These are phyloP conservation scores for Macropodus opercularis DNA, from an alignment of 2,797 vertebrate species.

Conservation along the genomic window DNA sequence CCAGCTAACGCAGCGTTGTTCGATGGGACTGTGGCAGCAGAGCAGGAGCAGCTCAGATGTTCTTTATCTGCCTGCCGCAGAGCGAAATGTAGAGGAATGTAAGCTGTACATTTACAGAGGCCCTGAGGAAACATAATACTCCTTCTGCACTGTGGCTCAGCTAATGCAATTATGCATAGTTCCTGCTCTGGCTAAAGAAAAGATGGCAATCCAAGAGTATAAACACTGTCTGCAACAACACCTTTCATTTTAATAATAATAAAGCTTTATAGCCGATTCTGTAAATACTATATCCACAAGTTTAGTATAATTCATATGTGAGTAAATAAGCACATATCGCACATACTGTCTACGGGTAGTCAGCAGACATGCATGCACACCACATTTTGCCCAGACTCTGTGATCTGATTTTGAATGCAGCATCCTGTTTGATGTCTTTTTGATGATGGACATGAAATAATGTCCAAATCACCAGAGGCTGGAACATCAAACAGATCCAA, in stretches of 20 bases:
- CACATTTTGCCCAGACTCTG: conserved; percentile 36
- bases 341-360: conserved; percentile 6
- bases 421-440: conserved; percentile 82
- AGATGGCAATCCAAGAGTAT: conserved; percentile 71
- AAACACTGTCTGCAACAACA: conserved; percentile 71
- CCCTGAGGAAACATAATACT: conserved; percentile 76
- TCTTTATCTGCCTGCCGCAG: conserved; percentile 76
- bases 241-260: conserved; percentile 60
- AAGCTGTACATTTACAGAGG: conserved; percentile 71
- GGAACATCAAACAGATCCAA: conserved; percentile 77
- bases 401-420: conserved; percentile 74
- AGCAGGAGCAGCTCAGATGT: conserved; percentile 63
- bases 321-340: too few species aligned
- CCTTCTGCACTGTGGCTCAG: conserved; percentile 68
- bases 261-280: conserved; percentile 12
- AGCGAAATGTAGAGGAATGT: conserved; percentile 77
- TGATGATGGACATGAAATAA: conserved; percentile 85
- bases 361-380: conserved; percentile 10
- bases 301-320: conserved; percentile 22
- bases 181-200: conserved; percentile 65
- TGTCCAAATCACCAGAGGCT: conserved; percentile 77
- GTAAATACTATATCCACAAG: conserved; percentile 33
- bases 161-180: conserved; percentile 79
- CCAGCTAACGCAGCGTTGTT: conserved; percentile 41
- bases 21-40: conserved; percentile 47